A percentile compares a stretch with the other conserved stretches of the same genome.
These are phyloP conservation scores for Cheilosia vulpina DNA, from an alignment of 2,888 invertebrate genomes.

Conservation along the genomic window DNA sequence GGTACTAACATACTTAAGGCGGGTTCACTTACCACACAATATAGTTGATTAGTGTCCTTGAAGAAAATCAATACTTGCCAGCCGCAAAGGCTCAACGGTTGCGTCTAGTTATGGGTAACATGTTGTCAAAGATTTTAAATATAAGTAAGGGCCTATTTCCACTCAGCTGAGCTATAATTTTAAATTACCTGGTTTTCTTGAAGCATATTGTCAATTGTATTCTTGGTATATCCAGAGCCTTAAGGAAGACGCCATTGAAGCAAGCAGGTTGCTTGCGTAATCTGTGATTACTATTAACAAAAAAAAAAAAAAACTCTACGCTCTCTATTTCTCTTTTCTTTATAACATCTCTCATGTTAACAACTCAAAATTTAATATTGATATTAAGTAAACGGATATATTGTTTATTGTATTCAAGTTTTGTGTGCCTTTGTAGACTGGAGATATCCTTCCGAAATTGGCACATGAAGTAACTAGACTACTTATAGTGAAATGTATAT, in stretches of 20 bases:
- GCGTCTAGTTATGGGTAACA: neutral
- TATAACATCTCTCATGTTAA: constrained; percentile 38
- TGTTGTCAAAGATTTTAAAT: neutral
- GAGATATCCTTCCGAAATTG: constrained; percentile 29
- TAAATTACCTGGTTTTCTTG: neutral
- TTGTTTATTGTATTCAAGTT: constrained; percentile 32
- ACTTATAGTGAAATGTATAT: constrained; percentile 1
- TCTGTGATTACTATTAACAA: constrained; percentile 66
- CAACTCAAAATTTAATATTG: constrained; percentile 14
- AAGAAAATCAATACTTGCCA: neutral
- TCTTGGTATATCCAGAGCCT: neutral
- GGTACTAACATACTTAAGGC: constrained; percentile 6
- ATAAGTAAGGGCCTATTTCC: neutral
- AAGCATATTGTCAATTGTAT: neutral
- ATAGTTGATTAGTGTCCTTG: neutral
- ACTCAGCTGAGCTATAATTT: too few relatives aligned
- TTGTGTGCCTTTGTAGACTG: constrained; percentile 38
- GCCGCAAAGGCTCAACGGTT: neutral
- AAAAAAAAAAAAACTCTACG: neutral
- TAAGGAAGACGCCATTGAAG: constrained; percentile 32
- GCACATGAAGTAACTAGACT: constrained; percentile 11
- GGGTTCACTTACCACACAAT: neutral
- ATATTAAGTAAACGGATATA: constrained; percentile 26
- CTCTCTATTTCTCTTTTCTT: constrained; percentile 8
- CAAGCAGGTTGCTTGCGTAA: constrained; percentile 54